Evolutionary conservation across 2,888 invertebrate species (phyloP).

Genomic region (Drosophila neotestacea): DNA sequence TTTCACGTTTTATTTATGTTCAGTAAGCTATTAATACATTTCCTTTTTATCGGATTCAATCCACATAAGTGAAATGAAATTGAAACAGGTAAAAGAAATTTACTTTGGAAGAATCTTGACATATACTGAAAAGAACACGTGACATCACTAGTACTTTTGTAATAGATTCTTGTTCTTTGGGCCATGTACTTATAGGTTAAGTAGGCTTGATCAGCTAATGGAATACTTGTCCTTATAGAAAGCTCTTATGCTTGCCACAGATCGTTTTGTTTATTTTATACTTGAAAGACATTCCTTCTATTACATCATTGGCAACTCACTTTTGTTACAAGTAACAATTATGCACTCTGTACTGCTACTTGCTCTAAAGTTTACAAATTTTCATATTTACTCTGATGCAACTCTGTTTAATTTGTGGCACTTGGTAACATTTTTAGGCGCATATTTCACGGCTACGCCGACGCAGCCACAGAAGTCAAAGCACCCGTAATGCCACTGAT

Average conservation of each 20-base stretch:
- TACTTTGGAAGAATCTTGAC: too few species aligned
- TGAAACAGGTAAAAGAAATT: too few species aligned
- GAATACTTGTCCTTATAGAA: neutral
- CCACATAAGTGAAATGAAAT: too few species aligned
- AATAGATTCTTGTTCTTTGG: neutral
- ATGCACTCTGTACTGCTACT: constrained; percentile 17
- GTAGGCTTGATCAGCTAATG: neutral
- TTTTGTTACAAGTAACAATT: constrained; percentile 1
- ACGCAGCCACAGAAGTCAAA: constrained; percentile 47
- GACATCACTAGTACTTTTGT: neutral
- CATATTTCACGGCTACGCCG: constrained; percentile 40
- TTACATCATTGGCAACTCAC: constrained; percentile 22
- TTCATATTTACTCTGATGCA: constrained; percentile 44
- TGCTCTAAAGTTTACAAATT: constrained; percentile 9
- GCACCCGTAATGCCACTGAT: constrained; percentile 27
- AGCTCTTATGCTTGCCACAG: too few species aligned
- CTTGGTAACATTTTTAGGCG: constrained; percentile 23
- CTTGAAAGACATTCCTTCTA: neutral
- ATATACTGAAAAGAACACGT: neutral
- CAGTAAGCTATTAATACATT: too few species aligned
- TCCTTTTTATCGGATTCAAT: too few species aligned
- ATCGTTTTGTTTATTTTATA: too few species aligned
- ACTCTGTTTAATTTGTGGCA: constrained; percentile 15
- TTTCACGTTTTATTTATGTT: too few species aligned
- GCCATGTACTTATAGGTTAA: too few species aligned